Evolutionary conservation across 2,888 invertebrate genomes (phyloP).

Genomic region (Schrankia costaestrigalis): DNA sequence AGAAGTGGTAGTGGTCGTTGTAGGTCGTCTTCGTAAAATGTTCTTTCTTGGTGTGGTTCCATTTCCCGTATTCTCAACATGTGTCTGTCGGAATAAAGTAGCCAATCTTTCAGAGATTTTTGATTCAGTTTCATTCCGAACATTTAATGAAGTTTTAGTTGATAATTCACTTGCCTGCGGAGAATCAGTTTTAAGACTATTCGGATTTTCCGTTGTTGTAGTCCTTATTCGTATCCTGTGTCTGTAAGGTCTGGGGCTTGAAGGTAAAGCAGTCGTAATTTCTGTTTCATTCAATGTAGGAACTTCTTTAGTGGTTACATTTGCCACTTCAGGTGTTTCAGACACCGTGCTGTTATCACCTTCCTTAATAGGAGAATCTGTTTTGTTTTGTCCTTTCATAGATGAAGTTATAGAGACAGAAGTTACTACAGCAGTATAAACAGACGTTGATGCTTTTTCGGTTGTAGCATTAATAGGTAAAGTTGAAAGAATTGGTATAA

Average conservation of each 20-base stretch:
- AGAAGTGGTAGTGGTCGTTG: slow-evolving; percentile 63
- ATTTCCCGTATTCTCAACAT: slow-evolving; percentile 46
- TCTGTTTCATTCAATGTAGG: slow-evolving; percentile 50
- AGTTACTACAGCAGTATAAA: slow-evolving; percentile 76
- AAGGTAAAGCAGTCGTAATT: slow-evolving; percentile 16
- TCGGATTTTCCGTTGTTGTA: slow-evolving; percentile 61
- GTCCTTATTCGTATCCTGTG: slow-evolving; percentile 68
- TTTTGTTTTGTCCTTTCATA: slow-evolving; percentile 72
- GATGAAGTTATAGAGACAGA: slow-evolving; percentile 77
- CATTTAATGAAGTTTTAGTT: slow-evolving; percentile 36
- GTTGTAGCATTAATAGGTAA: slow-evolving; percentile 56
- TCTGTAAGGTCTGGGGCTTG: slow-evolving; percentile 44
- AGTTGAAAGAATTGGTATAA: slow-evolving; percentile 27
- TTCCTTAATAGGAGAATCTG: slow-evolving; percentile 50
- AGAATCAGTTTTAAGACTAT: slow-evolving; percentile 47
- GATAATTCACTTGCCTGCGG: slow-evolving; percentile 52
- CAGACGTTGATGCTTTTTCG: slow-evolving; percentile 70
- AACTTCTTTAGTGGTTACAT: slow-evolving; percentile 43
- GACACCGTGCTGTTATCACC: slow-evolving; percentile 45
- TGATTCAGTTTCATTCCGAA: slow-evolving; percentile 41
- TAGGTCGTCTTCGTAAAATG: slow-evolving; percentile 59
- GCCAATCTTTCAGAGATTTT: slow-evolving; percentile 55
- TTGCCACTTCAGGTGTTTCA: slow-evolving; percentile 28
- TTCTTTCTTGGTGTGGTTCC: slow-evolving; percentile 53
- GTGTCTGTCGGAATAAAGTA: slow-evolving; percentile 50